Base-by-base conservation (phyloP, 2,797 vertebrate species). In the Bufotes viridis region DNA sequence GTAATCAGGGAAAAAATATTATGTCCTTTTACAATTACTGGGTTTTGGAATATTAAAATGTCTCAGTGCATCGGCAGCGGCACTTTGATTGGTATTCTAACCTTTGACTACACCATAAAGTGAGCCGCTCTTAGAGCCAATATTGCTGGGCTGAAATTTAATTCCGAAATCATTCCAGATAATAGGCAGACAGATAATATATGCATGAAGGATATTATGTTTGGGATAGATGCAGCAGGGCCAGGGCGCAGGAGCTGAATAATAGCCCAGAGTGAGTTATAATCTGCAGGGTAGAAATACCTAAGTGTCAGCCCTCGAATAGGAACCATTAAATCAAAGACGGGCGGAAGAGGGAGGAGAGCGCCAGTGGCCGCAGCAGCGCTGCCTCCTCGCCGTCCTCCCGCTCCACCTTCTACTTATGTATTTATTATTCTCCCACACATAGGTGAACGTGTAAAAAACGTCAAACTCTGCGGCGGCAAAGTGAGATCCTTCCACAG, bases 1-100 rank as follows among this genome's bases (percentile, higher is more conserved):
- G 92, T 96, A 97, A 97, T 97, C 96, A 97, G 94, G 94, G 96
- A 96, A 96, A 96, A 95, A 95, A 94, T 94, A 95, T 96, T 95
- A 96, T 97, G 96, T 98, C 97, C 97, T 97, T 97, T 97, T 96
- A 98, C 96, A 98, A 99, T 99, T 97, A 98, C 97, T 94, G 95
- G 96, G 95, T 95, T 97, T 96, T 97, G 95, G 97, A 98, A 98
- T 98, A 99, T 99, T 98, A 98, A 97, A 97, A 97, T 96, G 97
- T 98, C 97, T 96, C 95, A 94, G 96, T 97, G 96, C 97, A 98
- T 98, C 95, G 97, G 96, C 96, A 96, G 94, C 95, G 95, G 96
- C 94, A 96, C 95, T 97, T 97, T 99, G 98, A 99, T 99, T 99
- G 98, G 96, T 98, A 98, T 98, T 95, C 97, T 99, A 99, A 99